A percentile compares a stretch with the other conserved stretches of the same genome.
Evolutionary conservation across 2,888 invertebrate genomes (phyloP).

Genomic region (Stenchaetothrips biformis): DNA sequence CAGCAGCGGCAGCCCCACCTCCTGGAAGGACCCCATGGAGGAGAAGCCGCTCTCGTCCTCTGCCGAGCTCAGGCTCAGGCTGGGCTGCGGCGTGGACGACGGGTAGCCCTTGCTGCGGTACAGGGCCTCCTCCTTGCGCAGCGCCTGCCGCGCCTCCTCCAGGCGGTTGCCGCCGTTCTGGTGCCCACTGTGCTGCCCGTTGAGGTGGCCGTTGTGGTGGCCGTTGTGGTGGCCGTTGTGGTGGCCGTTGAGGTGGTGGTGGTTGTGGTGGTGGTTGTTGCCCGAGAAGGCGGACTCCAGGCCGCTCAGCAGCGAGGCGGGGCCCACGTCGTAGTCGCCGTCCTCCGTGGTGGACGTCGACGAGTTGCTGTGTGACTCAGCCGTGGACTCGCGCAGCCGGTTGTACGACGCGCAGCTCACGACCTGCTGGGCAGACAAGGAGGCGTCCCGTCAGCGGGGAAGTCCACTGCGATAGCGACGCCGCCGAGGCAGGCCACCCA

Average conservation of each 20-base stretch:
- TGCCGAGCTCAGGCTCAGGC: constrained; percentile 41
- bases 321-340: not conserved
- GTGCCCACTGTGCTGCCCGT: not conserved
- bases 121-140: constrained; percentile 37
- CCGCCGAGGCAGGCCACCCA: not conserved
- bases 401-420: constrained; percentile 18
- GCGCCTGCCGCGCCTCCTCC: constrained; percentile 29
- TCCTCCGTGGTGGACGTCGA: constrained; percentile 1
- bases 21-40: constrained; percentile 79
- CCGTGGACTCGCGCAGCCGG: not conserved
- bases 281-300: constrained; percentile 30
- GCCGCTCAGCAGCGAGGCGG: constrained; percentile 31
- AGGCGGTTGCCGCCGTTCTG: constrained; percentile 28
- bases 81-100: constrained; percentile 28
- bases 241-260: too few relatives aligned
- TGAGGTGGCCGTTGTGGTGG: too few relatives aligned
- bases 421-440: not conserved
- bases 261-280: not conserved
- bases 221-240: too few relatives aligned
- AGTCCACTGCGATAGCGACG: too few relatives aligned
- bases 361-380: constrained; percentile 8
- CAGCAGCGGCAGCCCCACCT: constrained; percentile 61
- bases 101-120: constrained; percentile 17
- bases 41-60: constrained; percentile 84
- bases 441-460: too few relatives aligned